phyloP scores from a whole-genome alignment of 2,113 vertebrate genomes.

The Lonchura striata region DNA sequence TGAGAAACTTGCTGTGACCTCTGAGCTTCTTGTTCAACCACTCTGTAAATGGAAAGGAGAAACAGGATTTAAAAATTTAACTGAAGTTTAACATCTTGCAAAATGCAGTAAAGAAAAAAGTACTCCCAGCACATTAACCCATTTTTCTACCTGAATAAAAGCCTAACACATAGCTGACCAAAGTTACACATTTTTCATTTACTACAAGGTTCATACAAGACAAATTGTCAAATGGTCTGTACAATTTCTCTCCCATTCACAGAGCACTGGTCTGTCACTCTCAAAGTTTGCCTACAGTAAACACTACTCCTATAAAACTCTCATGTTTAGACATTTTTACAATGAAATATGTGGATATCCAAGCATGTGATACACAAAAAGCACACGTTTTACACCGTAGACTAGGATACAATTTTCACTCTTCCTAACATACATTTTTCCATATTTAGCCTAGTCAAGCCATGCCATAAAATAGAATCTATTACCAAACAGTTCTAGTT shows the following conservation, averaged over 20 bases:
- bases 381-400: not conserved
- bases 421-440: not conserved
- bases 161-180: not conserved
- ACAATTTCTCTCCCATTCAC: not conserved
- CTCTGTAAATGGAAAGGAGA: constrained; percentile 70
- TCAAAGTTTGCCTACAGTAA: not conserved
- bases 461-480: not conserved
- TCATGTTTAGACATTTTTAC: not conserved
- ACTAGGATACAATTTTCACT: not conserved
- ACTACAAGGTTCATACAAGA: not conserved
- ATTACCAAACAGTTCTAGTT: not conserved
- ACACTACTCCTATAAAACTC: not conserved
- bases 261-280: not conserved
- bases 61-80: not conserved
- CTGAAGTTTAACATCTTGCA: not conserved
- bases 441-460: not conserved
- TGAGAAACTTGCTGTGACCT: constrained; percentile 79
- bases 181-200: not conserved
- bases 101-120: not conserved
- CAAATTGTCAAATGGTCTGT: not conserved
- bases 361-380: not conserved
- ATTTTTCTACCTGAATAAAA: not conserved
- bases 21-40: constrained; percentile 88
- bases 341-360: not conserved
- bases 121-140: not conserved